A percentile compares a stretch with the other conserved stretches of the same genome.
These are phyloP conservation scores for Hetaerina titia DNA, from an alignment of 2,888 invertebrate genomes.

Conservation along the genomic window DNA sequence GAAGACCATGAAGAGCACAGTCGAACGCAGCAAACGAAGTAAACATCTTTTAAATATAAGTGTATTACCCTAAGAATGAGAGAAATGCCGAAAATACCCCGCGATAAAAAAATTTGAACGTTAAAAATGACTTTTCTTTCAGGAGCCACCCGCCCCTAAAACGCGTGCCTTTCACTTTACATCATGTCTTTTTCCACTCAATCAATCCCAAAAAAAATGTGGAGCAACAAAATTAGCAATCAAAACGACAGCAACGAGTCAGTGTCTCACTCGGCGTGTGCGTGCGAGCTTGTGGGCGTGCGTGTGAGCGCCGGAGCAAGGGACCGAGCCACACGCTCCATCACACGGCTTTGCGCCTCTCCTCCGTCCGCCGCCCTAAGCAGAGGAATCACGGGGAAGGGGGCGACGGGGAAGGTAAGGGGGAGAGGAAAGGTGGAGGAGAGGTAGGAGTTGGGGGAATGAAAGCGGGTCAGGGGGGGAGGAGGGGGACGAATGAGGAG, in stretches of 20 bases:
- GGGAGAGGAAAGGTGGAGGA: not conserved
- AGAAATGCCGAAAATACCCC: not conserved
- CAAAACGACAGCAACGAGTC: not conserved
- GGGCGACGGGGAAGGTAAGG: not conserved
- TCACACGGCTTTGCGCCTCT: constrained; percentile 34
- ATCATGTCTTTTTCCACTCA: constrained; percentile 19
- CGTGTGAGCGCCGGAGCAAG: not conserved
- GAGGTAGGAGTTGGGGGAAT: not conserved
- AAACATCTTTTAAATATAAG: not conserved
- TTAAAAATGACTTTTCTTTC: not conserved
- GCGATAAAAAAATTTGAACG: not conserved
- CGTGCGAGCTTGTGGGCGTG: not conserved
- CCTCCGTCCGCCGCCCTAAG: not conserved
- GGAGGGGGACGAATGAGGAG: not conserved
- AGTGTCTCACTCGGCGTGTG: not conserved
- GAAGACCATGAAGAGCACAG: not conserved
- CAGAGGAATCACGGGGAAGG: not conserved
- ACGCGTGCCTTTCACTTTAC: constrained; percentile 32
- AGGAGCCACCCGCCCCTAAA: not conserved
- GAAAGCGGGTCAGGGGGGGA: not conserved
- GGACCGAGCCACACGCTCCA: constrained; percentile 17
- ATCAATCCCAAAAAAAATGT: constrained; percentile 14
- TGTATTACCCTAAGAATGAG: not conserved
- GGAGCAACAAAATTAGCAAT: constrained; percentile 26
- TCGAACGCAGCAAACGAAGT: not conserved